Percentiles rank a stretch among this genome's conserved stretches.
Evolutionary conservation across 2,888 invertebrate species (phyloP).

Genomic region (Junonia oenone): DNA sequence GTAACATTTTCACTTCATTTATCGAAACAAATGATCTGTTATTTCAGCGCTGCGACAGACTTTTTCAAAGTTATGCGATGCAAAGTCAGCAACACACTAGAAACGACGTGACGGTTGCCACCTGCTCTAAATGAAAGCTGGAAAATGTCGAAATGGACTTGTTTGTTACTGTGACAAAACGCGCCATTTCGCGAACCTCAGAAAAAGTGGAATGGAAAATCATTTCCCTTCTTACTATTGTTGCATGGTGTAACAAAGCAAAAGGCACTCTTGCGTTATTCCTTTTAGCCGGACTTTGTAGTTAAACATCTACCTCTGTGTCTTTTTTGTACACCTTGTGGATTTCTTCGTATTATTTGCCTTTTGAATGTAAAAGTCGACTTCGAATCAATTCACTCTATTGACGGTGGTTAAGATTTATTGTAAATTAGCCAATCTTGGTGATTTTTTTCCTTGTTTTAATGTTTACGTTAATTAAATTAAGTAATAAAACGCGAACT

Average conservation of each 20-base stretch:
- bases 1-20: slow-evolving; percentile 15
- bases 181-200: slow-evolving; percentile 34
- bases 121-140: slow-evolving; percentile 35
- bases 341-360: slow-evolving; percentile 24
- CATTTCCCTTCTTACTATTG: slow-evolving; percentile 53
- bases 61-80: slow-evolving; percentile 29
- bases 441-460: neutral
- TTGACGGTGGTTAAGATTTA: slow-evolving; percentile 16
- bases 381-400: slow-evolving; percentile 22
- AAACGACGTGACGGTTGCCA: slow-evolving; percentile 33
- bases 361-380: slow-evolving; percentile 20
- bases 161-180: slow-evolving; percentile 34
- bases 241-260: slow-evolving; percentile 53
- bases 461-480: too few species aligned
- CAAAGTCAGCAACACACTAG: slow-evolving; percentile 31
- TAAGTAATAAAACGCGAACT: too few species aligned
- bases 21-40: slow-evolving; percentile 21
- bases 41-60: slow-evolving; percentile 26
- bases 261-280: slow-evolving; percentile 55
- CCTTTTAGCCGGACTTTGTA: slow-evolving; percentile 58
- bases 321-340: slow-evolving; percentile 29
- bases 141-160: slow-evolving; percentile 34
- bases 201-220: slow-evolving; percentile 53
- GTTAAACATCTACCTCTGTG: slow-evolving; percentile 36
- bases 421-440: slow-evolving; percentile 18